Percentiles rank a stretch among this genome's conserved stretches.
Conservation (phyloP, 1,140 invertebrate species). For the Trichonephila clavata region DNA sequence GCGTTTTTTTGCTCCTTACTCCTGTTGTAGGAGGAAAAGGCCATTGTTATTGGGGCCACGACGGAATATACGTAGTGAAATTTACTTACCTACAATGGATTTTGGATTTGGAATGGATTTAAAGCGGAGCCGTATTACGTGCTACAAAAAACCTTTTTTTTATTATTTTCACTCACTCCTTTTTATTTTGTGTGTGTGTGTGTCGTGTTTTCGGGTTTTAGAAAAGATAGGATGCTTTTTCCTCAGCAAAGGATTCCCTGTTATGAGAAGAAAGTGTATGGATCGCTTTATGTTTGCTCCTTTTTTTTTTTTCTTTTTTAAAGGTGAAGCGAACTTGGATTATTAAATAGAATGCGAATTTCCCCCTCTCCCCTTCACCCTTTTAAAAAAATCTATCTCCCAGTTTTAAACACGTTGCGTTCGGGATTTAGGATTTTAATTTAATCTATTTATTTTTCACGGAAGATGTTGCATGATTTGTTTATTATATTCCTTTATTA, state of each 20-base stretch:
- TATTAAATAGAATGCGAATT: neutral
- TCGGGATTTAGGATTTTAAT: too few species aligned
- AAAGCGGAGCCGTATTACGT: slow-evolving; percentile 54
- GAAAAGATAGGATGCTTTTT: slow-evolving; percentile 8
- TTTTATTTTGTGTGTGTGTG: neutral
- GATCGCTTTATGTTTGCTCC: neutral
- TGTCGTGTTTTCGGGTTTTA: slow-evolving; percentile 45
- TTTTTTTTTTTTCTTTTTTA: neutral
- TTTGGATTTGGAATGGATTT: slow-evolving; percentile 69
- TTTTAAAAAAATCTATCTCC: too few species aligned
- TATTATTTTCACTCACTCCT: neutral
- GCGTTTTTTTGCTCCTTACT: too few species aligned
- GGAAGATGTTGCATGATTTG: too few species aligned
- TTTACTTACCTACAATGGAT: slow-evolving; percentile 74
- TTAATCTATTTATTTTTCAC: too few species aligned
- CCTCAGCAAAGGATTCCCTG: neutral
- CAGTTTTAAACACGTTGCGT: too few species aligned
- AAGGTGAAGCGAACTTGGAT: neutral
- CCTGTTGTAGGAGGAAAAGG: too few species aligned
- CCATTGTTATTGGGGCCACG: slow-evolving; percentile 57
- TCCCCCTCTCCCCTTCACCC: too few species aligned
- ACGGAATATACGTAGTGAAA: slow-evolving; percentile 51
- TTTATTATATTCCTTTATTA: too few species aligned
- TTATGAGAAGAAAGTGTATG: neutral
- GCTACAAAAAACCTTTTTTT: slow-evolving; percentile 49